Base-by-base conservation (phyloP, 2,888 invertebrate species). In the Polylopha cassiicola region DNA sequence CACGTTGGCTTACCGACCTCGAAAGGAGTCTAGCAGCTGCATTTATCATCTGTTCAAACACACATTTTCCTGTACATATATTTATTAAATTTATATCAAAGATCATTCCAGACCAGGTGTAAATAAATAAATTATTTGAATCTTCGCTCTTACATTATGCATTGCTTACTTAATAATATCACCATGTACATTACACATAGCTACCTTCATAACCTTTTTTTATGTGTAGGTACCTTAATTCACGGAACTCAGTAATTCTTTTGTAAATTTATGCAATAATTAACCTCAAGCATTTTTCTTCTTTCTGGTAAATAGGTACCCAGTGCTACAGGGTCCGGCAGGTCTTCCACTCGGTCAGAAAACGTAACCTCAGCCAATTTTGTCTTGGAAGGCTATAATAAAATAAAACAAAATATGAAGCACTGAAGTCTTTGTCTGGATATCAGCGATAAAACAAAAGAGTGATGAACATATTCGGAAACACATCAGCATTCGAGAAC, bases 361-460 rank as follows among this genome's bases (percentile, higher is more conserved):
- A 85, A 85, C 1, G 82, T 76, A 37, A 82, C 78, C 47, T 84
- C 85, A 0, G 79, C 84, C 26, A 84, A 49, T 46, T 76, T 73
- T 1, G 73, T 75, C 51, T 68, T 66, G 0, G 84, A 84, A 1
- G 84, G 84, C 85, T 85, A 49, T 3, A 37, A 18, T 37, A 21
- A 29, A 41, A 39, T 23, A 2, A 39, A 22, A 43, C 9, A 26
- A 24, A 14, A 23, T 13, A 3, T 14, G 15, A 8, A 15, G 8
- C 6, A 11, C 16, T 7, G 2, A 10, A 8, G 11, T 14, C 5
- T 7, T 28, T 3, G n/a, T 8, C 8, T 11, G 3, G 7, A 16
- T n/a, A 8, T 16, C 3, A 23, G 20, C 8, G 6, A 3, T 33
- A 10, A 15, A 32, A 18, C 2, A 21, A 23, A 23, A 18, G 7